Evolutionary conservation across 2,797 vertebrate species (phyloP), one percentile per base, ranked within the genome.

Genomic region (Coccyzus lansbergi): DNA sequence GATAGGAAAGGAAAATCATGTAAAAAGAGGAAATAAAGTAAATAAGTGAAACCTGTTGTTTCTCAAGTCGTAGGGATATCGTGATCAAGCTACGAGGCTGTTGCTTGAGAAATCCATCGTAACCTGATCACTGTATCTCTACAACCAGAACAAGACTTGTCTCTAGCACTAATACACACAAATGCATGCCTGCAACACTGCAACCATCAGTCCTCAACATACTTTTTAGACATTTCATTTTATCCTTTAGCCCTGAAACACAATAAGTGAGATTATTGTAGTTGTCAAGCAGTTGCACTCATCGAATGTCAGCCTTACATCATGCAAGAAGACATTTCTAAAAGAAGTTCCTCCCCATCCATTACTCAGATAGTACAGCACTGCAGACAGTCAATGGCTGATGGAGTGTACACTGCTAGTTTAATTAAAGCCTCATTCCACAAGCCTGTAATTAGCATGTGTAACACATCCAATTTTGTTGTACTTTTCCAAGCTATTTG

Each of bases 181-280:
- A 88, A 82, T 31, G 60, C 97, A 97, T 95, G 97, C 97, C 94
- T 48, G 74, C 34, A 93, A 83, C 96, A 97, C 94, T 1, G 29
- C 95, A 97, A 51, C 49, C 94, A 86, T 53, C 87, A 51, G 69
- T 28, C 24, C 56, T 79, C 51, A 90, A 98, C 98, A 95, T 98
- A 98, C 98, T 97, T 97, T 98, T 98, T 72, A 97, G 89, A 84
- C 71, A 97, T 92, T 98, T 97, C 97, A 98, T 96, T 94, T 98
- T 98, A 87, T 98, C 97, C 97, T 98, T 98, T 94, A 96, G 83
- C 60, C 98, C 98, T 98, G 98, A 92, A 98, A 98, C 24, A 93
- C 21, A 96, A 69, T 72, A 95, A 95, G 59, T 33, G 65, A 38
- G 15, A 85, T 97, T 90, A 96, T 79, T 93, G 77, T n/a, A 94